Percentiles rank a stretch among this genome's conserved stretches.
phyloP scores from a whole-genome alignment of 2,888 invertebrate species.

The Ceramica pisi region DNA sequence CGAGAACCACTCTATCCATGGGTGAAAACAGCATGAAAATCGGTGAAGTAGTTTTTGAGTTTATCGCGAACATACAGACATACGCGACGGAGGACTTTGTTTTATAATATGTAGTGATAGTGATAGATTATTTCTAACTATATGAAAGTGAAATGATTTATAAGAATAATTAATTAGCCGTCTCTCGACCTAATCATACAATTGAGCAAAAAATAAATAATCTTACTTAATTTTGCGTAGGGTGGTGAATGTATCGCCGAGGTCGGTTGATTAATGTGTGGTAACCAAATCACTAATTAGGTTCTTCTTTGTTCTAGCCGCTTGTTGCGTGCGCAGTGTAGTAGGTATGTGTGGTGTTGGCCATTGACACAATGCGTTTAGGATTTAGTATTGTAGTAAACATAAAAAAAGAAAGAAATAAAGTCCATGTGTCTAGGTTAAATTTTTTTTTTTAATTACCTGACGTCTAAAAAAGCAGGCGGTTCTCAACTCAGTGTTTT shows the following conservation, averaged over 20 bases:
- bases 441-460: too few relatives aligned
- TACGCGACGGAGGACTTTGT: not conserved
- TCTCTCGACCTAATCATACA: constrained; percentile 14
- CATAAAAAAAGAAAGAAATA: too few relatives aligned
- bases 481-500: too few relatives aligned
- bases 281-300: constrained; percentile 70
- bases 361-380: not conserved
- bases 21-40: too few relatives aligned
- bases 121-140: not conserved
- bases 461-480: too few relatives aligned
- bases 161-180: constrained; percentile 28
- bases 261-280: constrained; percentile 71
- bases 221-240: constrained; percentile 40
- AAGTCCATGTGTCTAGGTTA: too few relatives aligned
- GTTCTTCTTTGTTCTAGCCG: constrained; percentile 74
- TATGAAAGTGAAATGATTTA: constrained; percentile 40
- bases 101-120: constrained; percentile 1
- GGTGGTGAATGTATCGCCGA: constrained; percentile 51
- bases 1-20: too few relatives aligned
- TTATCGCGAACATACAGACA: not conserved
- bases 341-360: constrained; percentile 35
- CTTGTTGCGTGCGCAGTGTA: constrained; percentile 54
- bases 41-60: too few relatives aligned
- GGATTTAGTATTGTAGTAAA: not conserved
- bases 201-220: constrained; percentile 19